A percentile compares a stretch with the other conserved stretches of the same genome.
Conservation (phyloP, 1,140 invertebrate species). For the Nymphalis io region DNA sequence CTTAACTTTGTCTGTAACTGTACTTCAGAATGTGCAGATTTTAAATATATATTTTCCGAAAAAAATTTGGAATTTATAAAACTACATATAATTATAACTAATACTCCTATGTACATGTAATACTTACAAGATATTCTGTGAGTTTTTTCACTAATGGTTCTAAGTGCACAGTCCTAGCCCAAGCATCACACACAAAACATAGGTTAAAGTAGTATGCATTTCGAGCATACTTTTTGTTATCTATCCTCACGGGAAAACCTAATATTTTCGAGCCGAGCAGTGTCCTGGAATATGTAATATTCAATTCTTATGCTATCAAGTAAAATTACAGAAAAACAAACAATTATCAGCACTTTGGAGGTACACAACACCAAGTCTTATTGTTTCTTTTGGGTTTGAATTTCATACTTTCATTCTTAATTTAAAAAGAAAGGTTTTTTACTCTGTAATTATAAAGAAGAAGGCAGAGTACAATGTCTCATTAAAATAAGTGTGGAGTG, state of each 20-base stretch:
- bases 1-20: too few relatives aligned
- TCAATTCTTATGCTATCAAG: not conserved
- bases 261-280: slow-evolving; percentile 89
- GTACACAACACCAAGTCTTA: too few relatives aligned
- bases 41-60: too few relatives aligned
- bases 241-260: slow-evolving; percentile 93
- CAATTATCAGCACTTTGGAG: too few relatives aligned
- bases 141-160: slow-evolving; percentile 94
- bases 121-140: slow-evolving; percentile 90
- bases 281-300: slow-evolving; percentile 54
- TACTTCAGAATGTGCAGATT: too few relatives aligned
- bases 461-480: too few relatives aligned
- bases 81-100: not conserved
- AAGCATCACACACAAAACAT: slow-evolving; percentile 94
- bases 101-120: not conserved
- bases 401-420: too few relatives aligned
- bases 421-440: too few relatives aligned
- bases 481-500: too few relatives aligned
- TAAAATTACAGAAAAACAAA: not conserved
- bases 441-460: too few relatives aligned
- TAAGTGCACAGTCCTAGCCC: slow-evolving; percentile 91
- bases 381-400: too few relatives aligned
- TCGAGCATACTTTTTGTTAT: slow-evolving; percentile 92
- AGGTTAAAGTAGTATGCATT: slow-evolving; percentile 97
- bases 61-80: too few relatives aligned